Evolutionary conservation across 1,140 invertebrate genomes (phyloP), one percentile per base, ranked within the genome.

Genomic region (Carcinoscorpius rotundicauda): DNA sequence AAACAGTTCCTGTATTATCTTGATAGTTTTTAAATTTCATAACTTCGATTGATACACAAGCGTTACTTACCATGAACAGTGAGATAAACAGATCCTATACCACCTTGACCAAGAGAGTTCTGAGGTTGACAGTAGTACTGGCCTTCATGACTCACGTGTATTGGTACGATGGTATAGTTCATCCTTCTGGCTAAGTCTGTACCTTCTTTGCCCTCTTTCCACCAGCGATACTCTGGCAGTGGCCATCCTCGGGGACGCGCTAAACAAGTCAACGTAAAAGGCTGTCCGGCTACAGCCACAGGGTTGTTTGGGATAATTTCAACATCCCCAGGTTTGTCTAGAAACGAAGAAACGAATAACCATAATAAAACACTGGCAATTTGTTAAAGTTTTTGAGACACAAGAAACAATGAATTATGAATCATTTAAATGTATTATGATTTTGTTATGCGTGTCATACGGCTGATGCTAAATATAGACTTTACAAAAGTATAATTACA

Each of bases 181-280:
- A 85, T 82, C 0, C 89, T n/a, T 84, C 83, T 3, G 85, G 85
- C 1, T 88, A 77, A 5, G 86, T 83, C 5, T 82, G 57, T 5
- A 81, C 77, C 61, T 5, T 75, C 72, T 8, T 85, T 83, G n/a
- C 82, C 82, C 69, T 89, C 86, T 59, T 86, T 83, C 81, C 91
- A 93, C 91, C 91, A 93, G 58, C 73, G 82, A 74, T 89, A 95
- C 65, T 89, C 85, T 0, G 92, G 89, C 49, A 85, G 84, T 0
- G 92, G 92, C 84, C 89, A 93, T 8, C 92, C 92, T 0, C 89
- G 86, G 0, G 92, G 91, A 67, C 84, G 87, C 0, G 91, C 88
- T 52, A 84, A 85, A 72, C 92, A 96, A 0, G 87, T 90, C 1
- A 96, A 78, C 0, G 89, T 93, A 1, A 93, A 87, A 0, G 84